Evolutionary conservation across 2,797 vertebrate genomes (phyloP), one percentile per base, ranked within the genome.

Genomic region (Enteromius unitaeniatus): DNA sequence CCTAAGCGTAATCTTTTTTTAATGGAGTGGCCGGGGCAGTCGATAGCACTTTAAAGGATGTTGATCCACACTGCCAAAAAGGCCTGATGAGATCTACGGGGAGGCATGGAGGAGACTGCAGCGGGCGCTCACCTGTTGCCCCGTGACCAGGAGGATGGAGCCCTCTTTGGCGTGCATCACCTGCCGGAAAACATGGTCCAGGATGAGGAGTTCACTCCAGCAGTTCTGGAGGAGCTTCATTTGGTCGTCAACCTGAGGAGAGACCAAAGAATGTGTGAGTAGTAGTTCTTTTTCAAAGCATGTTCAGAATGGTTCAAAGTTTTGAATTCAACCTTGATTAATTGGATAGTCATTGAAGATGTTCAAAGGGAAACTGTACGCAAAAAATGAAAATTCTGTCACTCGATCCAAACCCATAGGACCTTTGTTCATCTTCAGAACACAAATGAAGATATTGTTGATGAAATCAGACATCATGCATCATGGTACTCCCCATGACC

Each of bases 171-270:
- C 96, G 0, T 99, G 97, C 81, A 98, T 95, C 93, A 99, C 98
- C 95, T 99, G 98, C 73, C 98, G 96, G 91, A 98, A 99, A 91
- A 99, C 95, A 88, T 99, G 98, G 93, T 99, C 98, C 4, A 99
- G 94, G 88, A 99, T 99, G 92, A 99, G 95, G 87, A 99, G 97
- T 89, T 99, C 98, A 0, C 98, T 99, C 98, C 98, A 99, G 92
- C 97, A 99, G 93, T 99, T 99, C 93, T 99, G 98, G 90, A 99
- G 96, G 86, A 99, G 95, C 92, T 99, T 99, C 98, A 99, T 99
- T 95, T 99, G 98, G 95, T 99, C 98, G 28, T 99, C 98, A 91
- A 99, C 98, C 98, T 99, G 91, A 14, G 83, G 5, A 82, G 1
- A 14, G 85, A 37, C 89, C 3, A 65, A 21, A 21, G 68, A 21